phyloP scores from a whole-genome alignment of 2,797 vertebrate genomes.

The Halcyon leucocephala region DNA sequence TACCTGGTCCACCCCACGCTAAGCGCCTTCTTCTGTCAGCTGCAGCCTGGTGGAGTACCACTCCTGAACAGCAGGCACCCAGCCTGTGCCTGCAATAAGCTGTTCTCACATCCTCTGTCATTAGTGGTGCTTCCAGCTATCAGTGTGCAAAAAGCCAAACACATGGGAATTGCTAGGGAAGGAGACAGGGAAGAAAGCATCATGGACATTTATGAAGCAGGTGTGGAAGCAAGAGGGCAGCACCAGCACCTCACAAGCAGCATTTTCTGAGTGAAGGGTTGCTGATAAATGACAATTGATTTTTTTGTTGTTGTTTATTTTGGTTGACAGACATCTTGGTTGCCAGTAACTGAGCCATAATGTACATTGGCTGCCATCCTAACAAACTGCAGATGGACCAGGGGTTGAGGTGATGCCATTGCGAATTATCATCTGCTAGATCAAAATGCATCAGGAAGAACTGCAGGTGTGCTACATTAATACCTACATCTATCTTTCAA shows the following conservation, averaged over 20 bases:
- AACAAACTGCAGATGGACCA: constrained; percentile 69
- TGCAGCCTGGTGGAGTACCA: neutral
- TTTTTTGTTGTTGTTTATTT: neutral
- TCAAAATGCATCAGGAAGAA: constrained; percentile 67
- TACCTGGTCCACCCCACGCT: neutral
- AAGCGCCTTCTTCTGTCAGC: neutral
- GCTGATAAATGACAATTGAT: constrained; percentile 11
- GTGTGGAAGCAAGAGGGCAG: neutral
- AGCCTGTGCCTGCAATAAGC: neutral
- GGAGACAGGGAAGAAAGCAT: neutral
- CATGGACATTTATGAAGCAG: neutral
- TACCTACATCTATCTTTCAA: constrained; percentile 77
- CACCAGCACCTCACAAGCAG: neutral
- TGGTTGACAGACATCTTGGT: neutral
- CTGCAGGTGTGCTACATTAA: constrained; percentile 70
- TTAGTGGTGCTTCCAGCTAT: neutral
- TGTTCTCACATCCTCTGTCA: neutral
- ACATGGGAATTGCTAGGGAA: neutral
- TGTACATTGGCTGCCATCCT: constrained; percentile 48
- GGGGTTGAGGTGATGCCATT: constrained; percentile 55
- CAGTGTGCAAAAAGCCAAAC: neutral
- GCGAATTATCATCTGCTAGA: constrained; percentile 71
- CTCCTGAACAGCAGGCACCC: neutral
- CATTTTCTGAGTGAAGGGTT: constrained; percentile 16
- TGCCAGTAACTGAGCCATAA: constrained; percentile 19